Conservation (phyloP, 1,140 invertebrate genomes). For the Platyura marginata region DNA sequence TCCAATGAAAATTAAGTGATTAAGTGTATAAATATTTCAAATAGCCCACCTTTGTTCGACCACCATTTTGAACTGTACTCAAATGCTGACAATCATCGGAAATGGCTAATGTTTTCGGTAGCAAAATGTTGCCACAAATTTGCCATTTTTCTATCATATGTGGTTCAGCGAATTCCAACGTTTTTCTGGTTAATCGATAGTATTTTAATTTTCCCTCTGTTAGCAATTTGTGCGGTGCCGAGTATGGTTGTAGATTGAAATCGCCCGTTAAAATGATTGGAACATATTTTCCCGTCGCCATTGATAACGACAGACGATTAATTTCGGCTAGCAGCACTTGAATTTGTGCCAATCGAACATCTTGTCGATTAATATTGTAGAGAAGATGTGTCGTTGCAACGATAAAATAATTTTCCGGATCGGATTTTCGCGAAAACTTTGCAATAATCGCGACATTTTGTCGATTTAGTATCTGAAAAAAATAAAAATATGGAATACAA, state of each 20-base stretch:
- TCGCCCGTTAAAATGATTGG: slow-evolving; percentile 79
- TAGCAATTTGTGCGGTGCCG: slow-evolving; percentile 52
- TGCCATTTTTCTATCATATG: slow-evolving; percentile 15
- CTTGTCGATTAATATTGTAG: slow-evolving; percentile 74
- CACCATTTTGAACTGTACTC: slow-evolving; percentile 23
- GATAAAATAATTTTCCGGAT: slow-evolving; percentile 34
- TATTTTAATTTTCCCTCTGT: slow-evolving; percentile 31
- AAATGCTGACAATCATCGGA: slow-evolving; percentile 46
- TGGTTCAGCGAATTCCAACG: slow-evolving; percentile 13
- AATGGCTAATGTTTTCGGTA: slow-evolving; percentile 26
- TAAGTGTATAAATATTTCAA: slow-evolving; percentile 11
- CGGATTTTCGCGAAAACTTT: slow-evolving; percentile 38
- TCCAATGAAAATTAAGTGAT: slow-evolving; percentile 2
- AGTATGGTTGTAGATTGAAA: slow-evolving; percentile 62
- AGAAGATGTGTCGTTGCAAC: slow-evolving; percentile 89
- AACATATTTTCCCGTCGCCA: slow-evolving; percentile 28
- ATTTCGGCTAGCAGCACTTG: slow-evolving; percentile 66
- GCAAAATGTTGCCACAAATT: slow-evolving; percentile 2
- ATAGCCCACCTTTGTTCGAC: slow-evolving; percentile 6
- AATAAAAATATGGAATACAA: background rate
- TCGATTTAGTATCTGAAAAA: slow-evolving; percentile 42
- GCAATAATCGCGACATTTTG: slow-evolving; percentile 77
- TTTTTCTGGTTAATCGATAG: slow-evolving; percentile 22
- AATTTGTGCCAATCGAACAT: slow-evolving; percentile 74
- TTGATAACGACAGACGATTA: slow-evolving; percentile 42